Evolutionary conservation across 2,113 vertebrate species (phyloP).

Genomic region (Pterocles orientalis): DNA sequence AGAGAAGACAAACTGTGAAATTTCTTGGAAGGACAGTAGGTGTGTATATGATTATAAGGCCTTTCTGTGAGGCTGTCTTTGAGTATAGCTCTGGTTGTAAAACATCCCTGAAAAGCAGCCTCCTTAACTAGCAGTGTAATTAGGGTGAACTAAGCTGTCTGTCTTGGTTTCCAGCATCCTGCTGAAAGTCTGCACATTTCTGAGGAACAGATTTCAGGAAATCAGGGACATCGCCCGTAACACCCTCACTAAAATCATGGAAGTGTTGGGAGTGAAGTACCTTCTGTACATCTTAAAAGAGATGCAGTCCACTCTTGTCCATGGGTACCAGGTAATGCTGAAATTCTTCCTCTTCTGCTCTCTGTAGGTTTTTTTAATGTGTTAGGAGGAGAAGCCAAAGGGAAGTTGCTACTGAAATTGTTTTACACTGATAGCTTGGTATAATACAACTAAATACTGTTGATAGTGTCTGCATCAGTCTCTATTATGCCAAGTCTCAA

Average conservation of each 20-base stretch:
- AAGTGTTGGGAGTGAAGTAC: slow-evolving; percentile 86
- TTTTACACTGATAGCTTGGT: background rate
- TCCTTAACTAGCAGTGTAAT: background rate
- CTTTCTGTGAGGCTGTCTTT: background rate
- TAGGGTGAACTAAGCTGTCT: background rate
- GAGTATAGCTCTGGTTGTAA: background rate
- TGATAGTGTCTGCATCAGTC: background rate
- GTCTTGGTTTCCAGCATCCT: slow-evolving; percentile 80
- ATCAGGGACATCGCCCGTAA: slow-evolving; percentile 90
- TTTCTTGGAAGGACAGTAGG: background rate
- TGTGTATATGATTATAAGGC: background rate
- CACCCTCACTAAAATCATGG: slow-evolving; percentile 90
- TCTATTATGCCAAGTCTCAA: background rate
- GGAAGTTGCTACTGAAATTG: background rate
- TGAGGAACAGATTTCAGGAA: slow-evolving; percentile 94
- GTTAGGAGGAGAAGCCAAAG: background rate
- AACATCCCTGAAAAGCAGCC: background rate
- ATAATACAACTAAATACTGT: background rate
- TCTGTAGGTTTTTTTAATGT: background rate
- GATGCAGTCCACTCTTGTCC: slow-evolving; percentile 86
- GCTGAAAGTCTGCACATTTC: slow-evolving; percentile 89
- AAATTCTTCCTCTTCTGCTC: background rate
- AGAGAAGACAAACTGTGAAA: background rate
- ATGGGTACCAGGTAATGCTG: slow-evolving; percentile 91
- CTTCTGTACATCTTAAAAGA: slow-evolving; percentile 92